Conservation (phyloP, 2,113 vertebrate species). For the Phodopus roborovskii region DNA sequence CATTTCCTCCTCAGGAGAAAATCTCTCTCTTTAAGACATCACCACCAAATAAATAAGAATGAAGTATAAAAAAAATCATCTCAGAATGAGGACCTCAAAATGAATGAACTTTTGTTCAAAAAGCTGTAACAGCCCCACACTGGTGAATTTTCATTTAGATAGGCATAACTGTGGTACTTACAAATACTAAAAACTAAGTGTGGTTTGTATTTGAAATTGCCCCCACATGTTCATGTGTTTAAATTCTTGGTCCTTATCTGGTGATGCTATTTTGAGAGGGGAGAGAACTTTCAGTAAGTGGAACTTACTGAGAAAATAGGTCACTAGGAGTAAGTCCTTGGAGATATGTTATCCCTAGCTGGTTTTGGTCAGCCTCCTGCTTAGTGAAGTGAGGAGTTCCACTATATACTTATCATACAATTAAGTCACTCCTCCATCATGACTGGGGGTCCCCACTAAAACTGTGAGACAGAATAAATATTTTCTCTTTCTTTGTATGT, state of each 20-base stretch:
- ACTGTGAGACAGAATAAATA: background rate
- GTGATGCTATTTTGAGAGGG: background rate
- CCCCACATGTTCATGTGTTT: background rate
- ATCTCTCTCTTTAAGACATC: background rate
- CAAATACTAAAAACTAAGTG: background rate
- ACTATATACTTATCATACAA: background rate
- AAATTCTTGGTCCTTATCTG: background rate
- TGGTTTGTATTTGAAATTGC: background rate
- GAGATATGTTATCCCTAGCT: background rate
- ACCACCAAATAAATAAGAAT: background rate
- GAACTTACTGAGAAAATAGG: background rate
- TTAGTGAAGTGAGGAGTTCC: background rate
- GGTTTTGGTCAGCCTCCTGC: background rate
- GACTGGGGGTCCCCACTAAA: background rate
- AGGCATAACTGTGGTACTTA: background rate
- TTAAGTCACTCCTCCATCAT: background rate
- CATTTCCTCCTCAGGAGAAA: background rate
- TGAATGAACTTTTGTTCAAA: conserved; percentile 9
- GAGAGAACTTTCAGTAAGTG: background rate
- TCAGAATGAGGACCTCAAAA: background rate
- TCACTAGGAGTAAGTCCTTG: background rate
- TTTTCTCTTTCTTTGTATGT: background rate
- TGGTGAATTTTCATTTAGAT: background rate
- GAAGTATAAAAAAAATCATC: conserved; percentile 23
- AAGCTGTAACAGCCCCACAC: background rate